A percentile compares a stretch with the other conserved stretches of the same genome.
These are phyloP conservation scores for Selenia dentaria DNA, from an alignment of 2,888 invertebrate species.

Conservation along the genomic window DNA sequence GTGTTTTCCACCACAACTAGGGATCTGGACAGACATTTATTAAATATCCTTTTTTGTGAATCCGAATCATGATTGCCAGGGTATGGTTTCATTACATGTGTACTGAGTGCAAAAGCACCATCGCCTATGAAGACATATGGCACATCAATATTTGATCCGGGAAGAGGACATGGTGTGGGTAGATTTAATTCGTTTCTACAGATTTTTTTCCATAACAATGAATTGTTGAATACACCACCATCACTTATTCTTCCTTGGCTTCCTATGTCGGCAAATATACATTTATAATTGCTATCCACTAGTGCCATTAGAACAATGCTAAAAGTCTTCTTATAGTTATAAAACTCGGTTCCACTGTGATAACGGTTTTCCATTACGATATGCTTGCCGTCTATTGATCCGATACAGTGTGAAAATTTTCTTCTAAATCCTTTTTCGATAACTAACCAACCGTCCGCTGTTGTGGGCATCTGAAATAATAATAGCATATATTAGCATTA, in stretches of 20 bases:
- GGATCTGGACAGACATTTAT: conserved; percentile 32
- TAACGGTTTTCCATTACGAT: conserved; percentile 34
- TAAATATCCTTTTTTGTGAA: conserved; percentile 40
- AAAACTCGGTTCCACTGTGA: conserved; percentile 19
- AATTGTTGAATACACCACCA: conserved; percentile 28
- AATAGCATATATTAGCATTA: conserved; percentile 13
- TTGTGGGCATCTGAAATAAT: conserved; percentile 8
- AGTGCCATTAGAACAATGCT: conserved; percentile 35
- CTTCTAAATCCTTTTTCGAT: conserved; percentile 25
- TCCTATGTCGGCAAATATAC: conserved; percentile 38
- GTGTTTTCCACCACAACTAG: conserved; percentile 38
- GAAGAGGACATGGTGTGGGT: conserved; percentile 35
- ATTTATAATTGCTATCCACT: conserved; percentile 44
- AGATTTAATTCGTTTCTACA: conserved; percentile 34
- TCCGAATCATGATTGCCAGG: conserved; percentile 36
- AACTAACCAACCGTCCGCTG: conserved; percentile 3
- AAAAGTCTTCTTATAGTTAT: conserved; percentile 38
- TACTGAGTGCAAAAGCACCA: conserved; percentile 43
- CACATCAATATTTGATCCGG: conserved; percentile 34
- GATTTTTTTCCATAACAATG: conserved; percentile 36
- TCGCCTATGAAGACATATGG: conserved; percentile 45
- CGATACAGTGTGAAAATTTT: conserved; percentile 30
- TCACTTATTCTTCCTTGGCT: conserved; percentile 37
- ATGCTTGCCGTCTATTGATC: conserved; percentile 43
- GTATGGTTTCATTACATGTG: conserved; percentile 44